A percentile compares a stretch with the other conserved stretches of the same genome.
These are phyloP conservation scores for Anagrus nilaparvatae DNA, from an alignment of 1,140 invertebrate species.

Conservation along the genomic window DNA sequence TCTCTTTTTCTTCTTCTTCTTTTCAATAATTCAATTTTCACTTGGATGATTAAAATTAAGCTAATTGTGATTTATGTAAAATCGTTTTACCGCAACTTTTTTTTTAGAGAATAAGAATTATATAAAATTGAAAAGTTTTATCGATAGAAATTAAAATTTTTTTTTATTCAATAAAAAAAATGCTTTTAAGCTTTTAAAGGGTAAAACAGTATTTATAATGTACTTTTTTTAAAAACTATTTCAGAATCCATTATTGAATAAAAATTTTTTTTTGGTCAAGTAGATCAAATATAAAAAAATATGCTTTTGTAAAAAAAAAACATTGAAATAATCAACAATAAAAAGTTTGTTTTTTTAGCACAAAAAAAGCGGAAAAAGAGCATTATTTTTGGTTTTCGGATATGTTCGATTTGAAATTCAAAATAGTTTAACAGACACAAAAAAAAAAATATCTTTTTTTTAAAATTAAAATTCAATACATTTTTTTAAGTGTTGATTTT, in stretches of 20 bases:
- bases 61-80: neutral
- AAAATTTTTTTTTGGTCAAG: too few species aligned
- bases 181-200: too few species aligned
- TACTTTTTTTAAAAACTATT: too few species aligned
- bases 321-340: too few species aligned
- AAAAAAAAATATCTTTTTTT: too few species aligned
- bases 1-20: neutral
- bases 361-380: conserved; percentile 14
- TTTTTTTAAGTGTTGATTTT: too few species aligned
- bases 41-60: neutral
- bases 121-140: neutral
- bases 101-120: neutral
- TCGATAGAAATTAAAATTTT: conserved; percentile 1
- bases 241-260: too few species aligned
- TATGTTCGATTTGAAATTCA: conserved; percentile 31
- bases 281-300: too few species aligned
- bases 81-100: neutral
- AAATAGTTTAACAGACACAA: conserved; percentile 33
- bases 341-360: conserved; percentile 1
- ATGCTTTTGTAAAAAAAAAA: too few species aligned
- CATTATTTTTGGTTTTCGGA: conserved; percentile 20
- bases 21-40: neutral
- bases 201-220: too few species aligned
- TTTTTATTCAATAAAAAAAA: neutral
- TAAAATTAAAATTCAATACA: too few species aligned